Evolutionary conservation across 2,797 vertebrate genomes (phyloP), one percentile per base, ranked within the genome.

Genomic region (Takifugu ocellatus): DNA sequence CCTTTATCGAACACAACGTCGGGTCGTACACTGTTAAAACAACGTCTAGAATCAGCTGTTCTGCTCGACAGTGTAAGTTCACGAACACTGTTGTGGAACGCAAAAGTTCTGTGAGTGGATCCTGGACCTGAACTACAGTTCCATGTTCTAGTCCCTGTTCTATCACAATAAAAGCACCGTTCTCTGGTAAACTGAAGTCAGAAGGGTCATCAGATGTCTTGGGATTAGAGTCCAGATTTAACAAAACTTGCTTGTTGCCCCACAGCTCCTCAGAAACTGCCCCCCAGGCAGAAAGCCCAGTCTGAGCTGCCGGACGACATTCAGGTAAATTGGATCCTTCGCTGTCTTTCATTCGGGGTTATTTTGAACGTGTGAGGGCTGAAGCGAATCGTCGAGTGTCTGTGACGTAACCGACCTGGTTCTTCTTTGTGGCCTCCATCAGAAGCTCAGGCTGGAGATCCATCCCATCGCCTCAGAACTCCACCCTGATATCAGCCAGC

Each of bases 401-500:
- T 26, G 27, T 68, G 49, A 62, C 15, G 42, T 50, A 24, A 72
- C 2, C 11, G 17, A 5, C 48, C 36, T 12, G 1, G 36, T 59
- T 39, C 51, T 5, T 21, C 10, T 51, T 50, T 56, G 16, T 73
- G 39, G 15, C 15, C 27, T 54, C 6, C 25, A 29, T 54, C 71
- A 92, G 90, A 90, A 87, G 60, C 83, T 85, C 49, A 83, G 77
- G 54, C 3, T 81, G 78, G 87, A 89, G 49, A 84, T 79, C 14
- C 56, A 54, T 26, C 72, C 49, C 26, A 24, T 68, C 65, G 63
- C 33, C 33, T 61, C 77, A 2, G 73, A 78, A 5, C 68, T 78
- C 49, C 74, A 79, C 70, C 76, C 65, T 25, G 77, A 87, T 9
- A 15, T n/a, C 4, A 84, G 83, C 46, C 75, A 87, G 68, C 83